Percentiles rank a stretch among this genome's conserved stretches.
phyloP scores from a whole-genome alignment of 2,888 invertebrate genomes.

The Amorpha juglandis region DNA sequence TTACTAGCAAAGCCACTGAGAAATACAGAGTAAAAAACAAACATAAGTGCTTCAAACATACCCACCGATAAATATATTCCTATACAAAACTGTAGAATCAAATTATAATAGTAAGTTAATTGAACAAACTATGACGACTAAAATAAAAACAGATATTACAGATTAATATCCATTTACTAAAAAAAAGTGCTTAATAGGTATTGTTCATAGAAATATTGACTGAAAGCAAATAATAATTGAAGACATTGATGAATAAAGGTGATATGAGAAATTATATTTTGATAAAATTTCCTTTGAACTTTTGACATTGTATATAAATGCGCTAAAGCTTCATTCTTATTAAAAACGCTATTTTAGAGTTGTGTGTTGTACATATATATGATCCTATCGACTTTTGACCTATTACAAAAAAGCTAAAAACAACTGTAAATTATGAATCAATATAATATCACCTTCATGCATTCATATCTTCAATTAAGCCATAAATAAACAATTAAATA shows the following conservation, averaged over 20 bases:
- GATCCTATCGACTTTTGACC: too few species aligned
- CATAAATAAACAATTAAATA: background rate
- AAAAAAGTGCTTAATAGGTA: background rate
- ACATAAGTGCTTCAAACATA: conserved; percentile 19
- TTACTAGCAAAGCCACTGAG: background rate
- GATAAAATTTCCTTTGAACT: too few species aligned
- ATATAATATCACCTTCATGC: too few species aligned
- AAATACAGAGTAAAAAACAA: conserved; percentile 1
- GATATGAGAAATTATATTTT: too few species aligned
- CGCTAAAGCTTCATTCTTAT: too few species aligned
- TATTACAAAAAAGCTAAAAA: too few species aligned
- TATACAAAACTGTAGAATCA: conserved; percentile 9
- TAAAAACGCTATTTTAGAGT: too few species aligned
- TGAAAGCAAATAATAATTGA: background rate
- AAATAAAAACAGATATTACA: background rate
- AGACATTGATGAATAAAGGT: too few species aligned
- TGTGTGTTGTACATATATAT: too few species aligned
- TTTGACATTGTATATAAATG: too few species aligned
- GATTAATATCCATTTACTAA: background rate
- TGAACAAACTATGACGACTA: background rate
- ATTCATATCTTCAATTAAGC: background rate
- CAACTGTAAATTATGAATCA: too few species aligned
- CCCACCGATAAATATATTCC: conserved; percentile 24
- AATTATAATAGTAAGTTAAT: background rate
- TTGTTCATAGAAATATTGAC: background rate